Evolutionary conservation across 2,797 vertebrate species (phyloP), one percentile per base, ranked within the genome.

Genomic region (Lacerta viridis): DNA sequence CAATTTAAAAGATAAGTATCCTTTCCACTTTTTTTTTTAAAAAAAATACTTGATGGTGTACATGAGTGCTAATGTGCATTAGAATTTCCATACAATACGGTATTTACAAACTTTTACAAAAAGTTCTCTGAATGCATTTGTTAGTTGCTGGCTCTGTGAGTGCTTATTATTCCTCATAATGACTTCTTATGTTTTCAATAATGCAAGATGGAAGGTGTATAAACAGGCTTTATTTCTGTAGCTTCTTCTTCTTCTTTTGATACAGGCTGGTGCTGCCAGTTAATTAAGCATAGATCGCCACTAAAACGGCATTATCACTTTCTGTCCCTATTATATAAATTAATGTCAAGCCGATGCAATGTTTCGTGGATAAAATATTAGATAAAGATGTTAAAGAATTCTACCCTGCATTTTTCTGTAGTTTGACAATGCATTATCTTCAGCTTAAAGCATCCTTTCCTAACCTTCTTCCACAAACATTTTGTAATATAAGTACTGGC

Each of bases 1-100:
- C 98, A 97, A 98, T 98, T 98, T 98, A 98, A 98, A 98, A 97
- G 97, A 97, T 98, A 97, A 97, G 97, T 97, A 97, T 97, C 97
- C 97, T 97, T 96, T 96, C 95, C 95, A 96, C 95, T 97, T 97
- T 97, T 86, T 97, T 97, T 97, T 97, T 55, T 13, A 11, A 50
- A 55, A 55, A 64, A 64, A n/a, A 97, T 97, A 96, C 96, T 97
- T 97, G 97, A 96, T 95, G 90, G 95, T 93, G 96, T 96, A 95
- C 96, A 85, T 94, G 95, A 96, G 96, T 96, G 94, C 95, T 96
- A 96, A 96, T 96, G 95, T 94, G 96, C 95, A 93, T 94, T 95
- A 95, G 94, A 95, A 97, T 97, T 98, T 97, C 97, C 97, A 96
- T 96, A 96, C 94, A 95, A 96, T 97, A 96, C 97, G 96, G 96